Conservation (phyloP, 2,888 invertebrate genomes). For the Mythimna vitellina region DNA sequence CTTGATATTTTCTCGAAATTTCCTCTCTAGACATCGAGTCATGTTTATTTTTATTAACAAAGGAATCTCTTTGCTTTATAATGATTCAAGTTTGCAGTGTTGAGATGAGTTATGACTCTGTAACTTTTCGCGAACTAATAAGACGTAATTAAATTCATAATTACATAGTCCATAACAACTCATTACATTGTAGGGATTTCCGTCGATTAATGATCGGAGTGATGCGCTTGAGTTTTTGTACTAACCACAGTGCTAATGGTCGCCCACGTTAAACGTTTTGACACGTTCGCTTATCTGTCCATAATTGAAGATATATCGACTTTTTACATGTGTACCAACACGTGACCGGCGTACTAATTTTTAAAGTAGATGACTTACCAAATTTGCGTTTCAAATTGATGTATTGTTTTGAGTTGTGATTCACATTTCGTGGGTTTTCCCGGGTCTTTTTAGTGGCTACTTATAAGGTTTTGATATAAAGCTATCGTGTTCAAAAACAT, state of each 20-base stretch:
- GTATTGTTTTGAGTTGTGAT: constrained; percentile 47
- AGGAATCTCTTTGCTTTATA: background rate
- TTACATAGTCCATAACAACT: constrained; percentile 49
- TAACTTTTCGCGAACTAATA: constrained; percentile 38
- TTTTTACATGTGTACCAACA: constrained; percentile 25
- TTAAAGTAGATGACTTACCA: constrained; percentile 5
- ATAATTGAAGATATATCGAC: constrained; percentile 30
- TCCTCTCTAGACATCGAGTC: background rate
- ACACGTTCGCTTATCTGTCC: constrained; percentile 45
- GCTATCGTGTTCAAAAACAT: background rate
- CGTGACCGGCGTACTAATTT: constrained; percentile 33
- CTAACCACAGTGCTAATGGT: constrained; percentile 49
- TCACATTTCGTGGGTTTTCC: constrained; percentile 31
- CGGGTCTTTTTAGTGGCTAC: background rate
- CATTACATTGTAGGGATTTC: constrained; percentile 65
- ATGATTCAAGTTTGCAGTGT: constrained; percentile 13
- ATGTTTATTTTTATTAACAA: constrained; percentile 40
- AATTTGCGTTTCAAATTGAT: constrained; percentile 44
- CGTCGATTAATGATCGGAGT: constrained; percentile 69
- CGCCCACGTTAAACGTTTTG: constrained; percentile 52
- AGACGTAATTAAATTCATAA: constrained; percentile 62
- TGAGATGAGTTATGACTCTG: constrained; percentile 19
- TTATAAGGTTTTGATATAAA: constrained; percentile 2
- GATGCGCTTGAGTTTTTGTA: constrained; percentile 57
- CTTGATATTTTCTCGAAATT: background rate